Percentiles rank a stretch among this genome's conserved stretches.
Evolutionary conservation across 2,797 vertebrate species (phyloP).

Genomic region (Pteronotus mesoamericanus): DNA sequence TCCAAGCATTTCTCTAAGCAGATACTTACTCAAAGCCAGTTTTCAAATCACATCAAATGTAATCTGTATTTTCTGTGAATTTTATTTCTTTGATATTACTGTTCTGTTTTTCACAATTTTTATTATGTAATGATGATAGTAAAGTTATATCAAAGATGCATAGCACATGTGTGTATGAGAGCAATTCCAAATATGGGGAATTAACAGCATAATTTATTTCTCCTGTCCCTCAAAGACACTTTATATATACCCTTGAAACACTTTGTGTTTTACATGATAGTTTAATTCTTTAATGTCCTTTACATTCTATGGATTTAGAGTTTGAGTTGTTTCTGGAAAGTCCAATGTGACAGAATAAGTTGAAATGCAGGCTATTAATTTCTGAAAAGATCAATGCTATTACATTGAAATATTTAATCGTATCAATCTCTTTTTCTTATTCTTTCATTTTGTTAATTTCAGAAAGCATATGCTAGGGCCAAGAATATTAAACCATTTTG

Average conservation of each 20-base stretch:
- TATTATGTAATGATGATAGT: constrained; percentile 30
- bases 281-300: constrained; percentile 20
- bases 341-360: constrained; percentile 18
- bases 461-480: constrained; percentile 52
- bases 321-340: not conserved
- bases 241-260: not conserved
- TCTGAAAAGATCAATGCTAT: constrained; percentile 68
- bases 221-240: not conserved
- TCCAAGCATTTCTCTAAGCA: constrained; percentile 60
- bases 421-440: constrained; percentile 69
- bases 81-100: constrained; percentile 40
- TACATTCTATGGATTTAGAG: not conserved
- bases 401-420: constrained; percentile 68
- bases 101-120: constrained; percentile 43
- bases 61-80: constrained; percentile 55
- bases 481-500: constrained; percentile 58
- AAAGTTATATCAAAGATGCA: constrained; percentile 4
- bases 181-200: not conserved
- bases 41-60: constrained; percentile 62
- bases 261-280: not conserved
- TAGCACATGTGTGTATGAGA: not conserved
- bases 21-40: constrained; percentile 63
- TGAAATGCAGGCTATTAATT: constrained; percentile 69
- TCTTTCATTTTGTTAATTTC: constrained; percentile 67
- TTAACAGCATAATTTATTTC: constrained; percentile 33